phyloP scores from a whole-genome alignment of 2,113 vertebrate species.

The Chlorodrepanis virens region DNA sequence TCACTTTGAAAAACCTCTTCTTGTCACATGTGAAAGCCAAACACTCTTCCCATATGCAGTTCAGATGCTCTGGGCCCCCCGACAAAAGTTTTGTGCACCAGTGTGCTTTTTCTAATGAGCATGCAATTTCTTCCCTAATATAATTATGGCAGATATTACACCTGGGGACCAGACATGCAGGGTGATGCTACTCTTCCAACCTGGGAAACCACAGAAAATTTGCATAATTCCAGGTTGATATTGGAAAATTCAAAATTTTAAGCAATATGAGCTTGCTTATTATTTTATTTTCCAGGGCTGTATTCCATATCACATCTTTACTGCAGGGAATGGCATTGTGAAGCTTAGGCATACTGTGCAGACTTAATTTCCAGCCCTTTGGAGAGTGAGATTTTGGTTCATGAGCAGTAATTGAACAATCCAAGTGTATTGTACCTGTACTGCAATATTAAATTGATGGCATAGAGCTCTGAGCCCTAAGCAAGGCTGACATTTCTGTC shows the following conservation, averaged over 20 bases:
- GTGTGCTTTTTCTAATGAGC: not conserved
- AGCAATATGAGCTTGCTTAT: not conserved
- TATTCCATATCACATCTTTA: not conserved
- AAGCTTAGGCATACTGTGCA: not conserved
- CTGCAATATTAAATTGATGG: not conserved
- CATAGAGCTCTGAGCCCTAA: not conserved
- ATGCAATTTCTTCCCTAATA: not conserved
- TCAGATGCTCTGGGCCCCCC: not conserved
- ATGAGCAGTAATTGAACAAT: not conserved
- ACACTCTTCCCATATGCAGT: not conserved
- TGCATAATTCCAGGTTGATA: not conserved
- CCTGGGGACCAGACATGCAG: not conserved
- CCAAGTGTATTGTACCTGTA: not conserved
- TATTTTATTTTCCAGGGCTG: not conserved
- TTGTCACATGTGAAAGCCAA: not conserved
- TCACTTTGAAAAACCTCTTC: not conserved
- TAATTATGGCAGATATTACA: not conserved
- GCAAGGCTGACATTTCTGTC: not conserved
- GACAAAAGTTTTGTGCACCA: not conserved
- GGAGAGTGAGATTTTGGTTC: not conserved
- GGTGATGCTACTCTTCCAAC: not conserved
- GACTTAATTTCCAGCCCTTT: not conserved
- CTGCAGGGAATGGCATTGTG: not conserved
- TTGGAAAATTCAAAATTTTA: not conserved
- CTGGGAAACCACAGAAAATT: not conserved